A percentile compares a stretch with the other conserved stretches of the same genome.
These are phyloP conservation scores for Drosophila tripunctata DNA, from an alignment of 2,888 invertebrate species.

Conservation along the genomic window DNA sequence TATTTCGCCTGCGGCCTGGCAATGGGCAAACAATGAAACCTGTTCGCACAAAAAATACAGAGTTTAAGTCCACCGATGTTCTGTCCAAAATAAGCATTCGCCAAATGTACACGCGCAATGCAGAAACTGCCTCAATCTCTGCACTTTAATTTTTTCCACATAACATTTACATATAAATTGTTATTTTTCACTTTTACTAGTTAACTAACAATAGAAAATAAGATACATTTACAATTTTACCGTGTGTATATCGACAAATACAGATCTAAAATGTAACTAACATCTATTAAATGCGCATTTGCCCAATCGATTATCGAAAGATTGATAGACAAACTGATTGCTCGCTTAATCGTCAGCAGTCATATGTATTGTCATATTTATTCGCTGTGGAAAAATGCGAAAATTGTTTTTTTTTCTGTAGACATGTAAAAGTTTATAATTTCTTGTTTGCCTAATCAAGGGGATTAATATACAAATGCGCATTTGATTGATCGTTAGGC, in stretches of 20 bases:
- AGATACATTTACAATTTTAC: background rate
- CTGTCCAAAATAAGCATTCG: slow-evolving; percentile 6
- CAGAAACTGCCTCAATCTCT: background rate
- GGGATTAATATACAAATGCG: slow-evolving; percentile 63
- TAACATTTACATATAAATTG: too few species aligned
- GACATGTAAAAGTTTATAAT: slow-evolving; percentile 34
- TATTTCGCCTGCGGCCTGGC: slow-evolving; percentile 27
- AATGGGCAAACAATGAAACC: slow-evolving; percentile 37
- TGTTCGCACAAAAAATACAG: slow-evolving; percentile 15
- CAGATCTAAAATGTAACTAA: slow-evolving; percentile 2
- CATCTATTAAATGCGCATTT: slow-evolving; percentile 34
- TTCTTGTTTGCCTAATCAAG: slow-evolving; percentile 51
- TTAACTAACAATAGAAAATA: background rate
- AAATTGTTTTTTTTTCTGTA: slow-evolving; percentile 23
- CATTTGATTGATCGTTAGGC: slow-evolving; percentile 61
- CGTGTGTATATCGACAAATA: slow-evolving; percentile 10
- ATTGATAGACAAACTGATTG: slow-evolving; percentile 9
- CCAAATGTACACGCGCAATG: background rate
- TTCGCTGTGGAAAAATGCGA: slow-evolving; percentile 9
- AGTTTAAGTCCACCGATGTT: background rate
- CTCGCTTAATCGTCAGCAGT: slow-evolving; percentile 22
- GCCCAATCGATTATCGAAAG: background rate
- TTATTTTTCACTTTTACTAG: background rate
- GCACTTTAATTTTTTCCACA: background rate
- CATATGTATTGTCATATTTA: slow-evolving; percentile 17